phyloP scores from a whole-genome alignment of 2,888 invertebrate species.

The Drosophila vallismaia region DNA sequence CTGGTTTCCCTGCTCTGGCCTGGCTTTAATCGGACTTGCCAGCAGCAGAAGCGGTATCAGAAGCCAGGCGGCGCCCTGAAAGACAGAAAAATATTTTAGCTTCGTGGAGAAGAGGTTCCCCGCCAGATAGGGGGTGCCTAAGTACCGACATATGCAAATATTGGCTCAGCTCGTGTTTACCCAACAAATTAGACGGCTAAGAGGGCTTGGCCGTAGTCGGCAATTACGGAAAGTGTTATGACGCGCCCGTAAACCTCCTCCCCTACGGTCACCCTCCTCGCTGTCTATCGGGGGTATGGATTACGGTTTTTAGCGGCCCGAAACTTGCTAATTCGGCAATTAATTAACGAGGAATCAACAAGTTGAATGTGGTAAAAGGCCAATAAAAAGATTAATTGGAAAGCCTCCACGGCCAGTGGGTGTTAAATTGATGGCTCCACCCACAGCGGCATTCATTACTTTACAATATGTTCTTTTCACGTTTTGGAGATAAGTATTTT shows the following conservation, averaged over 20 bases:
- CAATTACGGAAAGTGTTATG: constrained; percentile 23
- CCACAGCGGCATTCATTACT: not conserved
- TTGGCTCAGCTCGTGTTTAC: constrained; percentile 47
- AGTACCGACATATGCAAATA: constrained; percentile 3
- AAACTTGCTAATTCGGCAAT: constrained; percentile 51
- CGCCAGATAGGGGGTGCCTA: not conserved
- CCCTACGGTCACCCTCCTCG: not conserved
- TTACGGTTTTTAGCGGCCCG: constrained; percentile 20
- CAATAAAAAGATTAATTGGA: constrained; percentile 38
- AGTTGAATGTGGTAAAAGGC: constrained; percentile 33
- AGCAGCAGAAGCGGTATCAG: constrained; percentile 20
- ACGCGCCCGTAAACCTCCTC: not conserved
- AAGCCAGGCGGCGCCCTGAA: constrained; percentile 8
- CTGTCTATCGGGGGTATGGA: not conserved
- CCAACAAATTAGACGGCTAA: constrained; percentile 49
- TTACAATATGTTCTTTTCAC: not conserved
- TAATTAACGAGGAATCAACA: constrained; percentile 50
- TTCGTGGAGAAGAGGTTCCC: not conserved
- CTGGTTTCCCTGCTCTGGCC: constrained; percentile 21
- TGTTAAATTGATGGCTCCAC: constrained; percentile 6
- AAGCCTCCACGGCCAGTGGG: constrained; percentile 1
- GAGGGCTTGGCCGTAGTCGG: constrained; percentile 16
- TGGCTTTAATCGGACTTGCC: not conserved
- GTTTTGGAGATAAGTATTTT: not conserved
- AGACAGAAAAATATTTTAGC: not conserved